phyloP scores from a whole-genome alignment of 2,888 invertebrate genomes.

The Papilio elwesi region DNA sequence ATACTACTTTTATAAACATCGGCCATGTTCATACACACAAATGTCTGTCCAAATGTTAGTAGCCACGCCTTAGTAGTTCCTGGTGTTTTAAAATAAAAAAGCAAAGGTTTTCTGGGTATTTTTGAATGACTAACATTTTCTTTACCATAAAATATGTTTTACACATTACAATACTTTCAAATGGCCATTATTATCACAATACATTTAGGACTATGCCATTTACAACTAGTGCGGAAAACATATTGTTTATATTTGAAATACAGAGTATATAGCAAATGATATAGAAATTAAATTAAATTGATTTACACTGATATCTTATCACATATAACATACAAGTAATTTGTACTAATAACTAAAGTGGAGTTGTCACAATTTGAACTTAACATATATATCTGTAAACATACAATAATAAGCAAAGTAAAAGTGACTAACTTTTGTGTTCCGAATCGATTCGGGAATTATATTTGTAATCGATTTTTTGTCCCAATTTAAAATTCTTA shows the following conservation, averaged over 20 bases:
- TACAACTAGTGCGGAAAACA: not conserved
- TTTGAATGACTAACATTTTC: conserved; percentile 48
- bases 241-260: conserved; percentile 1
- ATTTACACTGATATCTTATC: conserved; percentile 44
- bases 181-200: conserved; percentile 77
- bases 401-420: too few relatives aligned
- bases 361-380: conserved; percentile 15
- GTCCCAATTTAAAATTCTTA: too few relatives aligned
- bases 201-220: conserved; percentile 41
- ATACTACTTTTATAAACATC: too few relatives aligned
- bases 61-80: too few relatives aligned
- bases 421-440: too few relatives aligned
- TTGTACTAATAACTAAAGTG: conserved; percentile 50
- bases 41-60: too few relatives aligned
- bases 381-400: not conserved
- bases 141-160: conserved; percentile 45
- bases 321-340: conserved; percentile 48
- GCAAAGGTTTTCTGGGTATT: conserved; percentile 19
- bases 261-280: not conserved
- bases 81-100: not conserved
- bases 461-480: too few relatives aligned
- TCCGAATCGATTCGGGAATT: too few relatives aligned
- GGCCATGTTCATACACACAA: too few relatives aligned
- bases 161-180: conserved; percentile 68
- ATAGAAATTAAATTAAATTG: not conserved